Percentiles rank a stretch among this genome's conserved stretches.
phyloP scores from a whole-genome alignment of 2,888 invertebrate species.

The Folsomia candida region DNA sequence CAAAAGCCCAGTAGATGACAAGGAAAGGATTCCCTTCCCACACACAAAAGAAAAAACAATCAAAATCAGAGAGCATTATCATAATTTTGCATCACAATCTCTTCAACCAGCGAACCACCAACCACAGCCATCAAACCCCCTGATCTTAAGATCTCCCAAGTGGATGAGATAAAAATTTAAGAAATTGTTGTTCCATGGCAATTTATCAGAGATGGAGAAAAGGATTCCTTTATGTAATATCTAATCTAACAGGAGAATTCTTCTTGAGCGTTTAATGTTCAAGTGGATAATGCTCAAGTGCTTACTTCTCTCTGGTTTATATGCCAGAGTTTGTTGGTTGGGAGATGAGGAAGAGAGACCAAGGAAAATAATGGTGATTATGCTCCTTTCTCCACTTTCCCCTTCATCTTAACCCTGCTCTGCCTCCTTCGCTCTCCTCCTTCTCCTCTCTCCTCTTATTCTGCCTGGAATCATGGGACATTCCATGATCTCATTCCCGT shows the following conservation, averaged over 20 bases:
- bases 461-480: background rate
- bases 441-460: too few species aligned
- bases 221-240: background rate
- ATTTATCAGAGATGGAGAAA: background rate
- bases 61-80: slow-evolving; percentile 20
- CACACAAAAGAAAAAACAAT: slow-evolving; percentile 15
- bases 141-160: background rate
- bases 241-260: background rate
- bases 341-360: background rate
- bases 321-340: background rate
- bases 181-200: background rate
- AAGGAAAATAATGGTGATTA: slow-evolving; percentile 24
- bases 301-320: background rate
- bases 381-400: background rate
- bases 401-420: background rate
- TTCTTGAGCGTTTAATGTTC: background rate
- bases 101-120: too few species aligned
- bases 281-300: background rate
- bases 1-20: background rate
- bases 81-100: slow-evolving; percentile 18
- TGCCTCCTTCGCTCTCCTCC: too few species aligned
- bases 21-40: background rate
- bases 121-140: background rate
- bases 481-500: slow-evolving; percentile 1
- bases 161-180: background rate